Percentiles rank a stretch among this genome's conserved stretches.
Conservation (phyloP, 23 tunicate genomes). For the Diplosoma virens region DNA sequence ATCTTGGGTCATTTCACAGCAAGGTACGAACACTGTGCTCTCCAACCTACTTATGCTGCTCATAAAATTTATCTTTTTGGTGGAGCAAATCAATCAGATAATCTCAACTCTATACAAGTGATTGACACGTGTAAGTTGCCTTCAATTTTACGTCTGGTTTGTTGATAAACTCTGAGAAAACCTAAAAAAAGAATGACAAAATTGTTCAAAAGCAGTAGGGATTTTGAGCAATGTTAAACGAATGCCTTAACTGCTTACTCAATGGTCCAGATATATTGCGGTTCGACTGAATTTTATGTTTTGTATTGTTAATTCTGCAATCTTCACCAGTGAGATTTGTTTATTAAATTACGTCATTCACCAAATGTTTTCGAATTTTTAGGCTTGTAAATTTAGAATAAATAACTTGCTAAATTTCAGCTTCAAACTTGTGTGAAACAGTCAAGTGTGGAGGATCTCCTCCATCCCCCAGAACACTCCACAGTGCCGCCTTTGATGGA, state of each 20-base stretch:
- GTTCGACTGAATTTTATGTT: no score
- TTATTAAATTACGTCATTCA: no score
- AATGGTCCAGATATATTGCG: no score
- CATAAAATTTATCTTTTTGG: constrained; percentile 64
- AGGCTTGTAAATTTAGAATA: no score
- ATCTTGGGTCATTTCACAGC: constrained; percentile 4
- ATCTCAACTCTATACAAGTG: constrained; percentile 48
- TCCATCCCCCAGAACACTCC: constrained; percentile 71
- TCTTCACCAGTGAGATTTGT: no score
- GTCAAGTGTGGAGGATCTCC: constrained; percentile 30
- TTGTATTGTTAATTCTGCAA: no score
- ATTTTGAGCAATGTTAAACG: no score
- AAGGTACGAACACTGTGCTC: constrained; percentile 88
- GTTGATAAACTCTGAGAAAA: no score
- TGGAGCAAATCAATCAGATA: constrained; percentile 64
- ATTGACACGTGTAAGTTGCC: constrained; percentile 36
- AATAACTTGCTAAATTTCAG: background rate
- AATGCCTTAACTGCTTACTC: no score
- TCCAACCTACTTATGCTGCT: constrained; percentile 21
- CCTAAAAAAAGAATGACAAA: no score
- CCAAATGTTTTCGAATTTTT: no score
- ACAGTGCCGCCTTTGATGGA: constrained; percentile 60
- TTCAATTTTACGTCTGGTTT: background rate
- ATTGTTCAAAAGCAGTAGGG: no score
- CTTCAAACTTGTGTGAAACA: constrained; percentile 3